These are phyloP conservation scores for Papilio polyxenes DNA, from an alignment of 1,140 invertebrate genomes.

Conservation along the genomic window DNA sequence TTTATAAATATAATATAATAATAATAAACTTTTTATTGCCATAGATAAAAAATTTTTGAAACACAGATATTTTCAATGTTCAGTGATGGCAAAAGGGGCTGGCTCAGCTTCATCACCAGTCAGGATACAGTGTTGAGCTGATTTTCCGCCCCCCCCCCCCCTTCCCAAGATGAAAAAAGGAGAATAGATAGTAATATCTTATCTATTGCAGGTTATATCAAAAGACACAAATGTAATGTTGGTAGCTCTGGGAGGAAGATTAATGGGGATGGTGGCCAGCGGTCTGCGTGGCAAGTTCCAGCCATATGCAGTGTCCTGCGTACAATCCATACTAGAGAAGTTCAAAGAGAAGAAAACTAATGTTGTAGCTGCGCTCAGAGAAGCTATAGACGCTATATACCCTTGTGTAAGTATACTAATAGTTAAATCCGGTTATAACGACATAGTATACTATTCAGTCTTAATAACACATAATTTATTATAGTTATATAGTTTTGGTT, in stretches of 20 bases:
- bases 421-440: not conserved
- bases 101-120: too few species aligned
- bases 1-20: too few species aligned
- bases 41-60: too few species aligned
- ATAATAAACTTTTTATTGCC: too few species aligned
- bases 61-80: too few species aligned
- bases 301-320: constrained; percentile 89
- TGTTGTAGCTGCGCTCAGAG: constrained; percentile 91
- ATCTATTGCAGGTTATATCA: constrained; percentile 84
- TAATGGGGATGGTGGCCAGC: constrained; percentile 89
- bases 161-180: too few species aligned
- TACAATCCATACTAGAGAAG: constrained; percentile 94
- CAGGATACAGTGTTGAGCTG: too few species aligned
- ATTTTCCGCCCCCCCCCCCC: too few species aligned
- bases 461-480: not conserved
- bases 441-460: too few species aligned
- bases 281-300: constrained; percentile 95
- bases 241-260: constrained; percentile 92
- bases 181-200: too few species aligned
- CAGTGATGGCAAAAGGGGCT: too few species aligned
- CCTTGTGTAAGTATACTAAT: constrained; percentile 83
- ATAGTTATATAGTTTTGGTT: too few species aligned
- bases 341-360: constrained; percentile 98
- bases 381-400: constrained; percentile 96
- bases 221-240: constrained; percentile 98